Evolutionary conservation across 2,113 vertebrate genomes (phyloP).

Genomic region (Anas platyrhynchos): DNA sequence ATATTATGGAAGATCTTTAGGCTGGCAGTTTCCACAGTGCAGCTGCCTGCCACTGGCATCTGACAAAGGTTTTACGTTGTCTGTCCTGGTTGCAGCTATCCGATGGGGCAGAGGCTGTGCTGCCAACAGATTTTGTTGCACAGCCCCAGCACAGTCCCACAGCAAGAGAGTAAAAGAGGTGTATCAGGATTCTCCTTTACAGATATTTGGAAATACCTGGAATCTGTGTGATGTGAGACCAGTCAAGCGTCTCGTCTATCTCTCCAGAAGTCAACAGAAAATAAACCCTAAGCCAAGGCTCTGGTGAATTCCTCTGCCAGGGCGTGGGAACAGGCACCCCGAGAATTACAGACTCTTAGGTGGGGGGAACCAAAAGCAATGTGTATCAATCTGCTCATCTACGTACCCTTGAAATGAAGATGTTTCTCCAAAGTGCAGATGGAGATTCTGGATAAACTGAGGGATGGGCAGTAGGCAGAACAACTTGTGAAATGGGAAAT

Average conservation of each 20-base stretch:
- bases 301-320: conserved; percentile 7
- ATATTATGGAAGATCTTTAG: neutral
- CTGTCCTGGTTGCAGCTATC: neutral
- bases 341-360: neutral
- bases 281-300: neutral
- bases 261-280: neutral
- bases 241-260: neutral
- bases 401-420: neutral
- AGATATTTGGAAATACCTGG: conserved; percentile 17
- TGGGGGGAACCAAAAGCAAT: neutral
- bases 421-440: conserved; percentile 1
- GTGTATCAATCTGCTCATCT: conserved; percentile 1
- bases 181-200: neutral
- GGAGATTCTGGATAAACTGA: neutral
- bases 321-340: neutral
- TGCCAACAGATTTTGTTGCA: rapidly evolving
- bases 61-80: neutral
- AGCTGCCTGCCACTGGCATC: neutral
- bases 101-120: neutral
- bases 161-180: neutral
- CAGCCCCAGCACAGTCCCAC: neutral
- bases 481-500: neutral
- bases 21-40: neutral
- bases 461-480: neutral
- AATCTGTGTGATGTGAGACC: neutral